A percentile compares a stretch with the other conserved stretches of the same genome.
These are phyloP conservation scores for Hycleus cichorii DNA, from an alignment of 1,140 invertebrate species.

Conservation along the genomic window DNA sequence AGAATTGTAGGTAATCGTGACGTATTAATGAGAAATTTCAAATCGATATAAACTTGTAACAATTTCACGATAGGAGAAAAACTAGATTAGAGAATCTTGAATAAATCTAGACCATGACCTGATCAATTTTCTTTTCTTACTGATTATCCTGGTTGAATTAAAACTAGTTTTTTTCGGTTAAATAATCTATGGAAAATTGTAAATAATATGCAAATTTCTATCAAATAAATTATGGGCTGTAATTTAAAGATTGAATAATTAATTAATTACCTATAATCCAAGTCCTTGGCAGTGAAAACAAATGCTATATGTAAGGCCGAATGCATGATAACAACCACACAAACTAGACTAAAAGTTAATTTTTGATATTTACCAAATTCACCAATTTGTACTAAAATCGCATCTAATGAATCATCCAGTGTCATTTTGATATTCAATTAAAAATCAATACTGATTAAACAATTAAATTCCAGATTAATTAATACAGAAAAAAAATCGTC, in stretches of 20 bases:
- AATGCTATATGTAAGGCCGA: conserved; percentile 54
- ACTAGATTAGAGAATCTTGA: no score
- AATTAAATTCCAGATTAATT: no score
- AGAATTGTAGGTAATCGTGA: no score
- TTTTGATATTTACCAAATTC: conserved; percentile 49
- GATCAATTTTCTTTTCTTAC: no score
- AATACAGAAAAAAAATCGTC: not conserved
- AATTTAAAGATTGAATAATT: not conserved
- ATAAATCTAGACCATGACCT: no score
- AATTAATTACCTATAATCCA: conserved; percentile 44
- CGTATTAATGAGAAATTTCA: no score
- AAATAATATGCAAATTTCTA: not conserved
- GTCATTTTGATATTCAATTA: conserved; percentile 15
- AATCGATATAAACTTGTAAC: no score
- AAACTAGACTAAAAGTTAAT: conserved; percentile 43
- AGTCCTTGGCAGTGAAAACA: conserved; percentile 52
- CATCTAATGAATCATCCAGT: conserved; percentile 33
- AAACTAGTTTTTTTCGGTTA: not conserved
- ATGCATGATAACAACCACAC: conserved; percentile 50
- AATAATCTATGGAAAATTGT: not conserved
- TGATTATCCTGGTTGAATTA: not conserved
- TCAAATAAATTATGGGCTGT: not conserved
- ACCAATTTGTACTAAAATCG: conserved; percentile 40
- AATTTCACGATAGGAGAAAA: no score
- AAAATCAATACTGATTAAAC: no score